phyloP scores from a whole-genome alignment of 2,797 vertebrate species.

The Buphagus erythrorhynchus region DNA sequence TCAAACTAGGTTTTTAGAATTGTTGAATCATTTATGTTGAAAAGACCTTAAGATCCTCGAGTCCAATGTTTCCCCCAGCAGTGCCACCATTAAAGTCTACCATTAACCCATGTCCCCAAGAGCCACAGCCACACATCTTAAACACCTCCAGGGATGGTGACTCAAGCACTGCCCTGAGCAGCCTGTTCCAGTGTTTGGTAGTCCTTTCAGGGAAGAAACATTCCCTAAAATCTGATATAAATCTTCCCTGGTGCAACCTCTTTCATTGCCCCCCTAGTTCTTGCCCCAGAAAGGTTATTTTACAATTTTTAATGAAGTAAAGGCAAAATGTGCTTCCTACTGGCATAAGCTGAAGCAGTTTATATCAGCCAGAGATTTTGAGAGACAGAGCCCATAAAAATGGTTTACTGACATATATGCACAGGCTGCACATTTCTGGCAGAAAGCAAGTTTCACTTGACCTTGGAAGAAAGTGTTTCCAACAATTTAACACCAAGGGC shows the following conservation, averaged over 20 bases:
- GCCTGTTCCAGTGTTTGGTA: not conserved
- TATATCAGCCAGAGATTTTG: not conserved
- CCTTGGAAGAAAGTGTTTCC: not conserved
- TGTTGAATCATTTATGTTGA: not conserved
- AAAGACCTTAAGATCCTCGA: not conserved
- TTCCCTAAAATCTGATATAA: not conserved
- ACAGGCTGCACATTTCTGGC: not conserved
- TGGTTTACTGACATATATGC: not conserved
- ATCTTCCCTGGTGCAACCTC: fast-evolving
- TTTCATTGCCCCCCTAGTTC: fast-evolving
- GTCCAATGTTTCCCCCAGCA: not conserved
- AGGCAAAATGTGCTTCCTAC: not conserved
- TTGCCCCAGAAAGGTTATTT: not conserved
- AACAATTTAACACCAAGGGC: not conserved
- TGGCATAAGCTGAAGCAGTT: not conserved
- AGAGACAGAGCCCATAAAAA: not conserved
- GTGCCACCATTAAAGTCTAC: not conserved
- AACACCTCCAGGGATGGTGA: not conserved
- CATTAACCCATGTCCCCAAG: not conserved
- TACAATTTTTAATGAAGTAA: not conserved
- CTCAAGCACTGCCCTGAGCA: not conserved
- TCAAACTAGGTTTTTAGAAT: not conserved
- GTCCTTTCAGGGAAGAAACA: not conserved
- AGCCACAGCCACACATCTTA: not conserved
- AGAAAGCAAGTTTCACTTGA: not conserved